Base-by-base conservation (phyloP, 1,140 invertebrate genomes). In the Eubasilissa regina region DNA sequence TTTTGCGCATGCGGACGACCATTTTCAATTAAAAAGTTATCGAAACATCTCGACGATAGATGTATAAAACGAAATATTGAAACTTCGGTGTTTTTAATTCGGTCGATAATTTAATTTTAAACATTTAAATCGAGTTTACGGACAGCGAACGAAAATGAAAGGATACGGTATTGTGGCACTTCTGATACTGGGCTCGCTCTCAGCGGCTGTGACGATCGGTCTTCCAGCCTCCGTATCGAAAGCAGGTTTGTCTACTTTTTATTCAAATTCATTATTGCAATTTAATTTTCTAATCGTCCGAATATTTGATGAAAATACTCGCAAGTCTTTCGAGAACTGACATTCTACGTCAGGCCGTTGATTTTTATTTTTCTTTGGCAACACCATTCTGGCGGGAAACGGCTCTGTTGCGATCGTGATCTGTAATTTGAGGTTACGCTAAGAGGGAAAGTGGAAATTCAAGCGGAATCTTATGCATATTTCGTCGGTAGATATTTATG, bases 1-100 rank as follows among this genome's bases (percentile, higher is more conserved):
- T 77, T 81, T 73, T 79, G 77, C 80, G 80, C 80, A 79, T 79
- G 77, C 80, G 80, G 77, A 79, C 80, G 80, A 73, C 35, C 35
- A 6, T 44, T 51, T n/a, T 43, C 72, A 17, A 12, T 25, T 73
- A 19, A 53, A 25, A 35, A 68, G 64, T 45, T 68, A 44, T 68
- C 64, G 25, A 35, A 68, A n/a, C 62, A 44, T 66, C 12, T 66
- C 12, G 13, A 6, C 62, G 19, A 43, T n/a, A 66, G n/a, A 51
- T 51, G 3, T 13, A 15, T 8, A 51, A 51, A 51, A 51, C 1
- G 25, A 35, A 35, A 35, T 35, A 35, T 51, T 8, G n/a, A 3
- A 51, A 51, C 11, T 3, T 12, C 48, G 11, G n/a, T 15, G 11
- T 51, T 51, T 51, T 3, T 13, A 51, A 51, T 51, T 51, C 11